A percentile compares a stretch with the other conserved stretches of the same genome.
phyloP scores from a whole-genome alignment of 2,888 invertebrate genomes.

The Epinotia bilunana region DNA sequence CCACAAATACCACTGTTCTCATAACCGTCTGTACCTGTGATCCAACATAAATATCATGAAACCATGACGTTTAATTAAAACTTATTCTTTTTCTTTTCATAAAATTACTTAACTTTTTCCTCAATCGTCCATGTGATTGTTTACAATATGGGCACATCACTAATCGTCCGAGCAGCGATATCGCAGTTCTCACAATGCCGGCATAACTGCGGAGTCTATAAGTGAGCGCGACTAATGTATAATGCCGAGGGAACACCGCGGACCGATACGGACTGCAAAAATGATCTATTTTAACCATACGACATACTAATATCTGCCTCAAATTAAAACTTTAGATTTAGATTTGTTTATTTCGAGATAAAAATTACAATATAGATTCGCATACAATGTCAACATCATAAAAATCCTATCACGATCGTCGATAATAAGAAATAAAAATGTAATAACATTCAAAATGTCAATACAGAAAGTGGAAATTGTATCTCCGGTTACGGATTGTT shows the following conservation, averaged over 20 bases:
- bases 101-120: background rate
- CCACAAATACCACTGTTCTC: constrained; percentile 45
- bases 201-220: constrained; percentile 59
- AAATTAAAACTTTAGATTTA: too few species aligned
- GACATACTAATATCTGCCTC: background rate
- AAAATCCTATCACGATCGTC: too few species aligned
- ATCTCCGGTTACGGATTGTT: too few species aligned
- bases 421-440: too few species aligned
- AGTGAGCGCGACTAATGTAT: constrained; percentile 78
- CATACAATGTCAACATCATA: too few species aligned
- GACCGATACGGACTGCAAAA: constrained; percentile 49
- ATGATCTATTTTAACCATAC: constrained; percentile 35
- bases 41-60: background rate
- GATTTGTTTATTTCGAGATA: too few species aligned
- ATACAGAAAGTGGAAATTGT: too few species aligned
- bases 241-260: constrained; percentile 69
- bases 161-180: constrained; percentile 27
- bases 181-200: constrained; percentile 48
- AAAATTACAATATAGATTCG: too few species aligned
- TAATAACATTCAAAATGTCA: too few species aligned
- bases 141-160: constrained; percentile 27
- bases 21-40: background rate
- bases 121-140: background rate
- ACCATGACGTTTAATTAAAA: background rate
- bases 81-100: background rate